These are phyloP conservation scores for Oreonectes daqikongensis DNA, from an alignment of 2,797 vertebrate species.

Conservation along the genomic window DNA sequence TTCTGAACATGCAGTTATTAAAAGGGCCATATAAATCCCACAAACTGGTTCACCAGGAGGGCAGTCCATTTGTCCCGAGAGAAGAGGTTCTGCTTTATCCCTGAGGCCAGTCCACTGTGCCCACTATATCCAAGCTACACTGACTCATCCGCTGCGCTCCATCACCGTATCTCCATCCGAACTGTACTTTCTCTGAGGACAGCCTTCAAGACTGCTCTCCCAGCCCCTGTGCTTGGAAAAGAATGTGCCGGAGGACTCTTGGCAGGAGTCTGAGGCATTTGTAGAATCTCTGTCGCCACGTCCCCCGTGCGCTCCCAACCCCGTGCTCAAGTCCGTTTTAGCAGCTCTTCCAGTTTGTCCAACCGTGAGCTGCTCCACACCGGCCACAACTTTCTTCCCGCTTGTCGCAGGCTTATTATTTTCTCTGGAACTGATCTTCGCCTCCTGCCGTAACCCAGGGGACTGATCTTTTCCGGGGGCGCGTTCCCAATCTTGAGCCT, in stretches of 20 bases:
- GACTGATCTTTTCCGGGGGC: constrained; percentile 84
- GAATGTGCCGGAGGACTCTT: constrained; percentile 70
- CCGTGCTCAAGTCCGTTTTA: constrained; percentile 73
- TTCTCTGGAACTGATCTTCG: constrained; percentile 77
- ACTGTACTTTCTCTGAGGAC: constrained; percentile 58
- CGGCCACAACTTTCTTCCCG: constrained; percentile 68
- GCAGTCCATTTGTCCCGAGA: constrained; percentile 32
- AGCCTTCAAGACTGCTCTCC: constrained; percentile 62
- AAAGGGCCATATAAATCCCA: constrained; percentile 47
- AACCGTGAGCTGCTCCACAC: constrained; percentile 72
- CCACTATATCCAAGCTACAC: constrained; percentile 15
- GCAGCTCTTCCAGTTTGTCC: constrained; percentile 72
- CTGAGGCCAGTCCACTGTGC: constrained; percentile 31
- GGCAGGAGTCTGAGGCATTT: constrained; percentile 74
- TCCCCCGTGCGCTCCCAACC: constrained; percentile 57
- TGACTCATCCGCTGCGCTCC: constrained; percentile 17
- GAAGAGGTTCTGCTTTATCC: constrained; percentile 30
- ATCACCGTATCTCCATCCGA: constrained; percentile 45
- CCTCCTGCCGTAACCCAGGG: constrained; percentile 89
- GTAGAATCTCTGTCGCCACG: constrained; percentile 65
- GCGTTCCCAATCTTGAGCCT: constrained; percentile 80
- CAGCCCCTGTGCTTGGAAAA: constrained; percentile 68
- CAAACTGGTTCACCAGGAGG: constrained; percentile 30
- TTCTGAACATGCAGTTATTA: background rate
- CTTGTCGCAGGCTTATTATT: constrained; percentile 61